Evolutionary conservation across 2,797 vertebrate genomes (phyloP).

Genomic region (Bovichtus diacanthus): DNA sequence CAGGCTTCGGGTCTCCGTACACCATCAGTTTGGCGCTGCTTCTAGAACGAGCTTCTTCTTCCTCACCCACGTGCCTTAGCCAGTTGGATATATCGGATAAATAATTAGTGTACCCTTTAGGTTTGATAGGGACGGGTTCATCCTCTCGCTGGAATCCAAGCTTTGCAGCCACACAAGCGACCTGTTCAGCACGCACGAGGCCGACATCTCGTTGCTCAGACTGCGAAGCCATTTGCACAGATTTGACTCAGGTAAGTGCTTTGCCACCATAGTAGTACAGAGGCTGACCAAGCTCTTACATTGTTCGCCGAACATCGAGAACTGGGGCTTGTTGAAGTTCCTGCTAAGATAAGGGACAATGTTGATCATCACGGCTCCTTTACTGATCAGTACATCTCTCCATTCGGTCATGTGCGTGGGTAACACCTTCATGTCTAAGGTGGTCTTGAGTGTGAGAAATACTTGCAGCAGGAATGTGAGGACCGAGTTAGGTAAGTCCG

Average conservation of each 20-base stretch:
- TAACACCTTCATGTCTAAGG: background rate
- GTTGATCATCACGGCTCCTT: background rate
- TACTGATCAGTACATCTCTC: background rate
- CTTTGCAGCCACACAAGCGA: too few relatives aligned
- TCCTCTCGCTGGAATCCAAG: too few relatives aligned
- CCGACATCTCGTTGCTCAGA: too few relatives aligned
- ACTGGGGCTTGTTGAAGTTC: background rate
- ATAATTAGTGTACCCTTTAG: too few relatives aligned
- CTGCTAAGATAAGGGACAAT: background rate
- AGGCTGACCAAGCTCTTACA: background rate
- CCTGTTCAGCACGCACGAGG: too few relatives aligned
- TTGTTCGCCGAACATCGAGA: background rate
- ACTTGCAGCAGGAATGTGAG: background rate
- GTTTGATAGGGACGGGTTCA: too few relatives aligned
- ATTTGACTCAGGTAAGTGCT: background rate
- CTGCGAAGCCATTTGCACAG: background rate
- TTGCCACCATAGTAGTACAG: background rate
- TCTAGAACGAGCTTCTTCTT: background rate
- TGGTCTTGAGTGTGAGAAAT: background rate
- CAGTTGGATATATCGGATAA: too few relatives aligned
- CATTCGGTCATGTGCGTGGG: background rate
- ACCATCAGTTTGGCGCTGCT: background rate
- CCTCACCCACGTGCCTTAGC: background rate
- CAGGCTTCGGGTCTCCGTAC: background rate
- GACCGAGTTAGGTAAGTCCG: rapidly evolving